Evolutionary conservation across 1,140 invertebrate genomes (phyloP).

Genomic region (Zaprionus lachaisei): DNA sequence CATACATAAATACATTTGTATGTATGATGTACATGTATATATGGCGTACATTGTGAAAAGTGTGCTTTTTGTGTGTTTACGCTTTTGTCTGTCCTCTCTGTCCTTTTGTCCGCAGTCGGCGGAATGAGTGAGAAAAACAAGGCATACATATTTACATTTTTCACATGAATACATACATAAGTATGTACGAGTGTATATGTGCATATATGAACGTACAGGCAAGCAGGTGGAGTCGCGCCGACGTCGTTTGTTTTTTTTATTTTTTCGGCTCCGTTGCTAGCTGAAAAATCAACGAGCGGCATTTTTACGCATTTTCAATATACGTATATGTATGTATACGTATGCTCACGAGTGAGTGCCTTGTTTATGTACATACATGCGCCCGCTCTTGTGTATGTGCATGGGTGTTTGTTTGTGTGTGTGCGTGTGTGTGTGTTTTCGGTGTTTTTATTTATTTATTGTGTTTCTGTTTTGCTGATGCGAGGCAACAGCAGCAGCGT

Average conservation of each 20-base stretch:
- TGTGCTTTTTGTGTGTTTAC: slow-evolving; percentile 79
- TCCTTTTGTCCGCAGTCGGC: slow-evolving; percentile 48
- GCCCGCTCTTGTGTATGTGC: slow-evolving; percentile 23
- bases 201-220: slow-evolving; percentile 36
- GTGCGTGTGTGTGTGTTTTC: slow-evolving; percentile 68
- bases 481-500: slow-evolving; percentile 53
- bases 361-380: slow-evolving; percentile 41
- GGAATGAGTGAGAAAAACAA: slow-evolving; percentile 71
- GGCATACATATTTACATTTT: slow-evolving; percentile 48
- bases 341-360: slow-evolving; percentile 33
- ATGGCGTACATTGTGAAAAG: slow-evolving; percentile 67
- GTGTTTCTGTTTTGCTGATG: slow-evolving; percentile 75
- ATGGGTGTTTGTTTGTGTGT: slow-evolving; percentile 32
- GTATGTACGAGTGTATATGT: slow-evolving; percentile 34
- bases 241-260: slow-evolving; percentile 57
- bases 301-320: slow-evolving; percentile 82
- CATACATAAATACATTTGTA: slow-evolving; percentile 30
- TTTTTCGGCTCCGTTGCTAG: slow-evolving; percentile 64
- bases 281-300: slow-evolving; percentile 80
- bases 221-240: slow-evolving; percentile 75
- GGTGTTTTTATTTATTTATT: slow-evolving; percentile 82
- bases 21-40: slow-evolving; percentile 41
- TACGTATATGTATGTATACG: slow-evolving; percentile 40
- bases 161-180: slow-evolving; percentile 43
- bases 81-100: slow-evolving; percentile 50